A percentile compares a stretch with the other conserved stretches of the same genome.
Conservation (phyloP, 2,113 vertebrate species). For the Melospiza melodia region DNA sequence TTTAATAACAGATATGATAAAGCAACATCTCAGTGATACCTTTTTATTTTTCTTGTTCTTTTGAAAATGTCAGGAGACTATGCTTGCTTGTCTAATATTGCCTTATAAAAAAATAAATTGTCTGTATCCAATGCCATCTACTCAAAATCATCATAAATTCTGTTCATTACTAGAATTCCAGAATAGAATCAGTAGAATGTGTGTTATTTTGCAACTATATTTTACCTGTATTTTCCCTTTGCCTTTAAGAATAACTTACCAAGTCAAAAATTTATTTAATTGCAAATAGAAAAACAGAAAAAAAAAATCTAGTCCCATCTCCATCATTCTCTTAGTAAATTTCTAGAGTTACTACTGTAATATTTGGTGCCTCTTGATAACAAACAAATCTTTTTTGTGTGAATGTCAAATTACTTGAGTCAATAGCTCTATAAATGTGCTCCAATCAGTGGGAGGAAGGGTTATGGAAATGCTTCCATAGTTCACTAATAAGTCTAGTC, state of each 20-base stretch:
- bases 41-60: background rate
- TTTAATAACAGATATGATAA: background rate
- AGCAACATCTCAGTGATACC: too few species aligned
- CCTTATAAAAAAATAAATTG: background rate
- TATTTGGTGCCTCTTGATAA: background rate
- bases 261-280: background rate
- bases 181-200: background rate
- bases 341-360: background rate
- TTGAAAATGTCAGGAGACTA: background rate
- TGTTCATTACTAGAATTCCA: background rate
- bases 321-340: background rate
- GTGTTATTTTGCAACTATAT: background rate
- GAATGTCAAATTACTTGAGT: background rate
- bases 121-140: background rate
- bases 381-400: background rate
- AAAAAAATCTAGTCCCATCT: background rate
- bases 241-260: background rate
- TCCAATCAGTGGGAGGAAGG: background rate
- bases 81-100: background rate
- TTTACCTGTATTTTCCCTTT: conserved; percentile 1
- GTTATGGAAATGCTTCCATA: conserved; percentile 8
- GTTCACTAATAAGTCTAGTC: background rate
- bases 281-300: background rate
- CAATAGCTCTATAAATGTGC: conserved; percentile 1
- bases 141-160: background rate